phyloP scores from a whole-genome alignment of 1,140 invertebrate genomes.

The Drosophila sulfurigaster region DNA sequence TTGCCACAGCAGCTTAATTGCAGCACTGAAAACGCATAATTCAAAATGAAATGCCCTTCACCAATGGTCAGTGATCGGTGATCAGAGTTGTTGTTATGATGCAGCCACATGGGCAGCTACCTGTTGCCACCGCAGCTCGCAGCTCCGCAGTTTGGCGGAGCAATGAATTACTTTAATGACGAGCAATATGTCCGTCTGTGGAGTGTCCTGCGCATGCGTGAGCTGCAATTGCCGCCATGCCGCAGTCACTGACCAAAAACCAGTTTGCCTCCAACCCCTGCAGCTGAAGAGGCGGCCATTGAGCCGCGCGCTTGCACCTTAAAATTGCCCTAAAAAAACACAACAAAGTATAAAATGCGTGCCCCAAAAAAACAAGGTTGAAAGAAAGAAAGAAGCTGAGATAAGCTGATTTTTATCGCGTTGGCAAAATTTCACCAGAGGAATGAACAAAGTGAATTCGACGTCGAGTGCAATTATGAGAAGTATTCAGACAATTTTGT shows the following conservation, averaged over 20 bases:
- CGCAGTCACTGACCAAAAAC: background rate
- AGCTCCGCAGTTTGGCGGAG: conserved; percentile 42
- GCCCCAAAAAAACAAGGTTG: conserved; percentile 34
- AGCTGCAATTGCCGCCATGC: conserved; percentile 61
- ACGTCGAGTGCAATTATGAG: conserved; percentile 56
- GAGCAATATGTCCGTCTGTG: conserved; percentile 55
- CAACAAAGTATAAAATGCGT: conserved; percentile 46
- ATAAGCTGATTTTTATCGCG: conserved; percentile 72
- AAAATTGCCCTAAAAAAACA: conserved; percentile 45
- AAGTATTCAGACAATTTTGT: conserved; percentile 58
- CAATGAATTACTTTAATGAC: conserved; percentile 83
- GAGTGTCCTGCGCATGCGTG: conserved; percentile 64
- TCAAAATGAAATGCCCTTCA: conserved; percentile 51
- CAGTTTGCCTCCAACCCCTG: conserved; percentile 15
- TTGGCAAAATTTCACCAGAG: conserved; percentile 57
- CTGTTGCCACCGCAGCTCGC: conserved; percentile 65
- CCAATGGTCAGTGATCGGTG: conserved; percentile 55
- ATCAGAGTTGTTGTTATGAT: background rate
- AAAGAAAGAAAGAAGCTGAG: conserved; percentile 44
- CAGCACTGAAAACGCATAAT: conserved; percentile 50
- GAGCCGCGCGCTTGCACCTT: conserved; percentile 58
- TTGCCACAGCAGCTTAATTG: conserved; percentile 40
- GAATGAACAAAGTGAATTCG: conserved; percentile 53
- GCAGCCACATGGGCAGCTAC: conserved; percentile 46
- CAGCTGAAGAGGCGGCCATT: conserved; percentile 60